Conservation (phyloP, 1,140 invertebrate genomes). For the Papilio machaon region DNA sequence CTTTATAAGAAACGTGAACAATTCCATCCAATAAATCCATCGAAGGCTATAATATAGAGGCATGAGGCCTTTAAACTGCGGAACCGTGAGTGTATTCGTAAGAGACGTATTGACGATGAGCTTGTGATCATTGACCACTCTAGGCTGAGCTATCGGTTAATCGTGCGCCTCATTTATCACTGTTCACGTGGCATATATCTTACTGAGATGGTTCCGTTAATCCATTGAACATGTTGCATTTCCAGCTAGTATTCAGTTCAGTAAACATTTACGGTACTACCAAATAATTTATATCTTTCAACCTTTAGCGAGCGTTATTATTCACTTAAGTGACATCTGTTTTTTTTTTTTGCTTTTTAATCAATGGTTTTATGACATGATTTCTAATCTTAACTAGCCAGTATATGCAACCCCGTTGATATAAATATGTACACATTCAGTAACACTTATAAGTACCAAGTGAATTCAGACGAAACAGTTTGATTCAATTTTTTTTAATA, state of each 20-base stretch:
- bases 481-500: slow-evolving; percentile 65
- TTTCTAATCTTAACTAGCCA: slow-evolving; percentile 70
- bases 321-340: slow-evolving; percentile 53
- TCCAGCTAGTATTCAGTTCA: slow-evolving; percentile 40
- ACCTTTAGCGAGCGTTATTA: slow-evolving; percentile 74
- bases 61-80: slow-evolving; percentile 17
- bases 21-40: slow-evolving; percentile 78
- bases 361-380: slow-evolving; percentile 59
- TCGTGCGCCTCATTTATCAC: slow-evolving; percentile 42
- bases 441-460: slow-evolving; percentile 78
- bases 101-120: not conserved
- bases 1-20: slow-evolving; percentile 68
- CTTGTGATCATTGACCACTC: slow-evolving; percentile 49
- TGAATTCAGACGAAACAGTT: slow-evolving; percentile 76
- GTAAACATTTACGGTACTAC: slow-evolving; percentile 45
- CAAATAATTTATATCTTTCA: slow-evolving; percentile 65
- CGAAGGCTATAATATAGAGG: slow-evolving; percentile 45
- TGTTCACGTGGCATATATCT: slow-evolving; percentile 32
- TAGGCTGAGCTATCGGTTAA: slow-evolving; percentile 43
- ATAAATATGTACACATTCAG: slow-evolving; percentile 75
- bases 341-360: slow-evolving; percentile 54
- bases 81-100: slow-evolving; percentile 13
- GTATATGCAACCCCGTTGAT: slow-evolving; percentile 60
- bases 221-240: slow-evolving; percentile 2
- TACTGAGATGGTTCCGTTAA: slow-evolving; percentile 10